phyloP scores from a whole-genome alignment of 2,797 vertebrate species.

The Brachymystax lenok region DNA sequence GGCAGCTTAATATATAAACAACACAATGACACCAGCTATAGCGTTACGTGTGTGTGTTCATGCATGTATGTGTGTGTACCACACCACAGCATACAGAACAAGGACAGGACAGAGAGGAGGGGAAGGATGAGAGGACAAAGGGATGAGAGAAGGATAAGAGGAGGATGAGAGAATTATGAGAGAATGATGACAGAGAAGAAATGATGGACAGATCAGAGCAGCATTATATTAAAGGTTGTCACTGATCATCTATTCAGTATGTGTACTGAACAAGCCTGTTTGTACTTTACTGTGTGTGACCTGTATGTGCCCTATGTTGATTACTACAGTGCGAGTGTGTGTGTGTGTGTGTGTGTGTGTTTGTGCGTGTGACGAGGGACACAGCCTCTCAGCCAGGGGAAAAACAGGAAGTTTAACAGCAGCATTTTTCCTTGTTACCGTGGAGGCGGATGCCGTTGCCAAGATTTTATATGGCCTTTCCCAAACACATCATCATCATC shows the following conservation, averaged over 20 bases:
- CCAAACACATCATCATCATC: background rate
- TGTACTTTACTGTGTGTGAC: background rate
- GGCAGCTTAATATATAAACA: conserved; percentile 73
- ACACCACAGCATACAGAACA: conserved; percentile 11
- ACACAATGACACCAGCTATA: conserved; percentile 59
- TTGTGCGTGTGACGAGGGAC: conserved; percentile 6
- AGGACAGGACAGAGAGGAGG: background rate
- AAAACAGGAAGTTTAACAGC: background rate
- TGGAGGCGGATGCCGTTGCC: background rate
- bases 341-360: no score
- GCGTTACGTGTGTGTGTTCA: background rate
- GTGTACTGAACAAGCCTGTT: background rate
- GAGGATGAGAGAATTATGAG: background rate
- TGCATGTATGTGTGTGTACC: background rate
- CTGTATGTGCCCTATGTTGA: background rate
- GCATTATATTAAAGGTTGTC: background rate
- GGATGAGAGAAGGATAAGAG: background rate
- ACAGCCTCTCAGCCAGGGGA: background rate
- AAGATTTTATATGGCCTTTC: background rate
- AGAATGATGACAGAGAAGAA: background rate
- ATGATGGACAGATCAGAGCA: background rate
- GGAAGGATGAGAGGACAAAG: background rate
- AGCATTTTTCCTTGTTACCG: background rate
- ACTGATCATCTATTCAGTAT: background rate
- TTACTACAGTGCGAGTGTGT: background rate